These are phyloP conservation scores for Sarcophaga caerulescens DNA, from an alignment of 2,888 invertebrate genomes.

Conservation along the genomic window DNA sequence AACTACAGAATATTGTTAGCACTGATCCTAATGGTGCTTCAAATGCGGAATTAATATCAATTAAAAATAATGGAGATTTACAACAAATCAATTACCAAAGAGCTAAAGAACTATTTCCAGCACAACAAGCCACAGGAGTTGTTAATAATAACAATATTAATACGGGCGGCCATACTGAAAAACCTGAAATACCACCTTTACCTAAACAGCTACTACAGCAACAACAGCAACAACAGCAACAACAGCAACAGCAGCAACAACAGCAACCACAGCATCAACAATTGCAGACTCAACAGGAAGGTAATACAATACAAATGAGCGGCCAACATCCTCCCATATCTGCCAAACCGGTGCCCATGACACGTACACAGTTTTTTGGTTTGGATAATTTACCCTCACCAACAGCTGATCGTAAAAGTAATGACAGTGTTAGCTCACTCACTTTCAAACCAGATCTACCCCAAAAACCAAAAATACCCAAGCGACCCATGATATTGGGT, in stretches of 20 bases:
- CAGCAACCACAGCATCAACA: too few species aligned
- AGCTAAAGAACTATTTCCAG: conserved; percentile 76
- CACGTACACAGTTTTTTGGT: conserved; percentile 78
- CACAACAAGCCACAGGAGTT: neutral
- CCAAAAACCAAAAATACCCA: conserved; percentile 90
- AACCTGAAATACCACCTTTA: conserved; percentile 76
- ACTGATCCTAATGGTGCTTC: conserved; percentile 60
- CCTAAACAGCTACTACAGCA: conserved; percentile 76
- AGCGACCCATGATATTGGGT: conserved; percentile 83
- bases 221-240: conserved; percentile 57
- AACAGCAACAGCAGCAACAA: conserved; percentile 4
- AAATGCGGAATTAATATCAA: conserved; percentile 62
- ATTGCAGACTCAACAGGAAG: conserved; percentile 38
- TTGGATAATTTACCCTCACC: conserved; percentile 77
- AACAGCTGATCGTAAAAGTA: conserved; percentile 76
- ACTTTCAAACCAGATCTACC: conserved; percentile 79
- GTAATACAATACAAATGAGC: conserved; percentile 15
- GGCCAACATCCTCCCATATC: conserved; percentile 71
- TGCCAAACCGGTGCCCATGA: conserved; percentile 78
- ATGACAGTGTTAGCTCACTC: conserved; percentile 76
- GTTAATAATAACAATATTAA: conserved; percentile 44
- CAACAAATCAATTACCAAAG: conserved; percentile 71
- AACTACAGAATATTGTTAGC: conserved; percentile 66
- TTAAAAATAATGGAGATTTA: conserved; percentile 57
- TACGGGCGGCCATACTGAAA: conserved; percentile 69